Base-by-base conservation (phyloP, 2,113 vertebrate species). In the Microcebus jonahi region DNA sequence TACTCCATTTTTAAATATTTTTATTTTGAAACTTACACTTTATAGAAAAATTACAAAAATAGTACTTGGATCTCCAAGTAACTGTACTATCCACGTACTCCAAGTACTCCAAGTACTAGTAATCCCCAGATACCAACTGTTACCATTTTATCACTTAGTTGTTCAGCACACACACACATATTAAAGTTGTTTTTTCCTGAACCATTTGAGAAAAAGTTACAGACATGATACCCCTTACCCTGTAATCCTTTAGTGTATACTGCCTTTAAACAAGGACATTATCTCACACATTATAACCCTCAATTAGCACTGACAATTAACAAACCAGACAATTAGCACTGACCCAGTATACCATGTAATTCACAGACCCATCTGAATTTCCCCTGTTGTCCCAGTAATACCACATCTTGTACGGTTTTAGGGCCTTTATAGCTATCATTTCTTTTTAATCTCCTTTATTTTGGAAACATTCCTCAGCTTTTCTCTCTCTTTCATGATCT, bases 21-120 rank as follows among this genome's bases (percentile, higher is more conserved):
- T 97, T 57, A 70, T 79, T 93, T 89, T 77, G 70, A 93, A 87
- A 92, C 53, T 53, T 84, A 57, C 82, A 94, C 39, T 77, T 18
- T 45, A 71, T 21, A 70, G 70, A 88, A 90, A 93, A 89, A 77
- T 14, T 76, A 2, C 76, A 73, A 82, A 48, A 88, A 42, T 88
- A 63, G 9, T 57, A 42, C 57, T 68, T 73, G 45, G 57, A 71
- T 29, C 31, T 86, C 76, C 83, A 90, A 79, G 17, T 27, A 67
- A 67, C 63, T 67, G 63, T 67, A 70, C 50, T 61, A 63, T 67
- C 57, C 17, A 61, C 36, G 34, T 59, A 68, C 25, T 45, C 39
- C 25, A 6, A 27, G 34, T 61, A 61, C 27, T 48, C 39, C 27
- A 6, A 27, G 34, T 29, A 6, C 31, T 39, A 17, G 2, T 39